A percentile compares a stretch with the other conserved stretches of the same genome.
Conservation (phyloP, 2,888 invertebrate species). For the Pimpla rufipes region DNA sequence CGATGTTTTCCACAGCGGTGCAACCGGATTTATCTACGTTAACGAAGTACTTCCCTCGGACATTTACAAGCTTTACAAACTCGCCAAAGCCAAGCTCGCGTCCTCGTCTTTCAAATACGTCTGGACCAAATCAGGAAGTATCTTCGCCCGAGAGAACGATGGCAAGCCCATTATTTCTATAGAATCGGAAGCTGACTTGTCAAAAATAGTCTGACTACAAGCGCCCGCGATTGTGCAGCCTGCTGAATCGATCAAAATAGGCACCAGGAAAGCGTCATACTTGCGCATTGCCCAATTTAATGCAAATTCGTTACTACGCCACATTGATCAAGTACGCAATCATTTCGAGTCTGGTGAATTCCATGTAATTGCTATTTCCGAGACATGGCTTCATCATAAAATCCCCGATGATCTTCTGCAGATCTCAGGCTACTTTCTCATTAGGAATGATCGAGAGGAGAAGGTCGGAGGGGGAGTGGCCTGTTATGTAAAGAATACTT, state of each 20-base stretch:
- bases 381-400: conserved; percentile 39
- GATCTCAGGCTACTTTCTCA: conserved; percentile 8
- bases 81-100: not conserved
- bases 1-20: too few relatives aligned
- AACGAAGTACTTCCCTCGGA: conserved; percentile 20
- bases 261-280: too few relatives aligned
- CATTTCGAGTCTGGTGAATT: not conserved
- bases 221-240: not conserved
- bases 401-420: conserved; percentile 12
- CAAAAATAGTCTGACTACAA: not conserved
- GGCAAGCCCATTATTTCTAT: not conserved
- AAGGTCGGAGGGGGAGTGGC: conserved; percentile 47
- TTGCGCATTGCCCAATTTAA: conserved; percentile 24
- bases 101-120: not conserved
- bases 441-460: conserved; percentile 42
- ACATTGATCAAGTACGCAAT: not conserved
- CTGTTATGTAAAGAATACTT: conserved; percentile 21
- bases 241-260: too few relatives aligned
- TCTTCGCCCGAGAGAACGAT: conserved; percentile 3
- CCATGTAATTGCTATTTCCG: conserved; percentile 41
- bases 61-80: not conserved
- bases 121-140: not conserved
- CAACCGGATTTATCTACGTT: not conserved
- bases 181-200: not conserved
- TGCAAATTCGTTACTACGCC: conserved; percentile 17